Evolutionary conservation across 2,113 vertebrate species (phyloP).

Genomic region (Platysternon megacephalum): DNA sequence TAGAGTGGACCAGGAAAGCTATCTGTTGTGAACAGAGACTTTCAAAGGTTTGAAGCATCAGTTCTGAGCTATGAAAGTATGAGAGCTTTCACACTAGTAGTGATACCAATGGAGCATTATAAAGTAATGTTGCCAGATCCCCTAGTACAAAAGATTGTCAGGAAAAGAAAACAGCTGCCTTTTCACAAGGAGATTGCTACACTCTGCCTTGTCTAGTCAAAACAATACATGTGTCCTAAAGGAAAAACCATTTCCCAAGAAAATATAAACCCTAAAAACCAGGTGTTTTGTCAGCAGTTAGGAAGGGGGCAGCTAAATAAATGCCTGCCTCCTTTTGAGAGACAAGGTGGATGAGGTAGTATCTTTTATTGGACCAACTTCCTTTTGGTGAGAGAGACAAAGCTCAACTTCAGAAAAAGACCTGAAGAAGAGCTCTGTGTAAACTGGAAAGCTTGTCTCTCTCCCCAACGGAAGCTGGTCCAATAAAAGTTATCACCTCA

Average conservation of each 20-base stretch:
- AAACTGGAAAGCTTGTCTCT: not conserved
- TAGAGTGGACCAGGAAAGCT: not conserved
- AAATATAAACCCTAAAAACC: not conserved
- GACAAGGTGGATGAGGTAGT: not conserved
- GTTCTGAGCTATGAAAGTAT: rapidly evolving
- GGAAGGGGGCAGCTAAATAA: not conserved
- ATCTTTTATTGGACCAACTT: no score
- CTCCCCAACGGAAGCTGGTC: not conserved
- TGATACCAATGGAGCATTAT: not conserved
- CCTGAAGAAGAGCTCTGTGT: not conserved
- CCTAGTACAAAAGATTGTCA: not conserved
- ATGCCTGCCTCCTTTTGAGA: not conserved
- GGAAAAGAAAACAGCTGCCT: rapidly evolving
- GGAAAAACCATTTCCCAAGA: not conserved
- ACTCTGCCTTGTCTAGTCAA: not conserved
- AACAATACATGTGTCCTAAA: not conserved
- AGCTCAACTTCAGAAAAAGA: not conserved
- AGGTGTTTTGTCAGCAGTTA: not conserved
- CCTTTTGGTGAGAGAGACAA: no score
- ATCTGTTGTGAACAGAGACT: not conserved
- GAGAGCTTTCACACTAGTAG: rapidly evolving
- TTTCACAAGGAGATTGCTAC: no score
- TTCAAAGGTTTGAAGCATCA: not conserved
- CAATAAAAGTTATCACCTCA: not conserved
- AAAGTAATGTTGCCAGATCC: not conserved